phyloP scores from a whole-genome alignment of 53 echinoderm and acorn worm genomes.

The Luidia sarsii region DNA sequence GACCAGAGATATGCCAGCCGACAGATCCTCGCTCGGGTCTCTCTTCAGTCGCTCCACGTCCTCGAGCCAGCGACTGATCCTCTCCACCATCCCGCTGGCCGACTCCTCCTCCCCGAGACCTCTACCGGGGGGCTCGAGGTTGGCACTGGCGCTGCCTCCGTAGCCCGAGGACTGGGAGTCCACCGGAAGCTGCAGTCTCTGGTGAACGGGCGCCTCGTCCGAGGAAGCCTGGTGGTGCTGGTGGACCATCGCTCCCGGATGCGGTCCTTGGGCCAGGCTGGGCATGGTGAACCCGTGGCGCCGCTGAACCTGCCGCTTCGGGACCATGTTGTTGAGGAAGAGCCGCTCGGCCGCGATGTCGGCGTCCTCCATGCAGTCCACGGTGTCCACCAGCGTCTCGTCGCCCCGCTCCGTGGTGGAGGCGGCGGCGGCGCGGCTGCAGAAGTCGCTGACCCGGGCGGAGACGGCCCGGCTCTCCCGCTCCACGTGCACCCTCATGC shows the following conservation, averaged over 20 bases:
- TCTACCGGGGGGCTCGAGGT: background rate
- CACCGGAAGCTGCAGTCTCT: background rate
- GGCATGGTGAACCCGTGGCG: slow-evolving; percentile 22
- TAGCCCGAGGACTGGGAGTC: background rate
- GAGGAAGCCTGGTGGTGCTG: background rate
- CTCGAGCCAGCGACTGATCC: slow-evolving; percentile 25
- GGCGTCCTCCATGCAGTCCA: slow-evolving; percentile 23
- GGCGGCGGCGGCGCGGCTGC: slow-evolving; percentile 18
- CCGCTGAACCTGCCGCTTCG: background rate
- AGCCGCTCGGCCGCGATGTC: slow-evolving; percentile 19
- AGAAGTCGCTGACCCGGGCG: slow-evolving; percentile 24
- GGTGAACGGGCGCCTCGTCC: background rate
- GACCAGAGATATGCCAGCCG: slow-evolving; percentile 2
- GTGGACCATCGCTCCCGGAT: background rate
- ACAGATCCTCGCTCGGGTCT: slow-evolving; percentile 17
- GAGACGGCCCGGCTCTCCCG: slow-evolving; percentile 6
- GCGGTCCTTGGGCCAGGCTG: background rate
- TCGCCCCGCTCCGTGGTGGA: background rate
- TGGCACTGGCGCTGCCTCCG: background rate
- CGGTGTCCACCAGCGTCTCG: slow-evolving; percentile 23
- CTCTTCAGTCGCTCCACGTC: slow-evolving; percentile 17
- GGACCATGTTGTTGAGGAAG: slow-evolving; percentile 10
- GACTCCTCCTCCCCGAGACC: background rate
- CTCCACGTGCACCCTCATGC: background rate
- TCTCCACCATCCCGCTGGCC: slow-evolving; percentile 14